Percentiles rank a stretch among this genome's conserved stretches.
Evolutionary conservation across 2,888 invertebrate species (phyloP).

Genomic region (Euzetes globulus): DNA sequence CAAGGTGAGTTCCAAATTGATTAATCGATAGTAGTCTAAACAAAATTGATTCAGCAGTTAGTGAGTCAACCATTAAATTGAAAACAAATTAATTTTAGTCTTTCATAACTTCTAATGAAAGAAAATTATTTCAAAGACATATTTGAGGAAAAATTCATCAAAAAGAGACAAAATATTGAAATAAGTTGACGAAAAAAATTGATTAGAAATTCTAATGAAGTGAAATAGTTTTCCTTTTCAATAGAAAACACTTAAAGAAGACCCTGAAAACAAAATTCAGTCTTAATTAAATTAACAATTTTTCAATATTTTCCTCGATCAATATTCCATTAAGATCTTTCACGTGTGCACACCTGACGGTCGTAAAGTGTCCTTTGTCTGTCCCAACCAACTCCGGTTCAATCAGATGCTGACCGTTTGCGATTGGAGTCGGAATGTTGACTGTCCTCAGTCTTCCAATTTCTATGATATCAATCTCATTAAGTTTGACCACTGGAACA

Average conservation of each 20-base stretch:
- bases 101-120: no score
- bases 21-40: not conserved
- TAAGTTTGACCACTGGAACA: conserved; percentile 10
- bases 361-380: not conserved
- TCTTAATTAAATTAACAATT: not conserved
- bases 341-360: conserved; percentile 20
- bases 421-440: conserved; percentile 15
- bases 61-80: not conserved
- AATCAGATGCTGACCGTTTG: conserved; percentile 19
- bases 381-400: conserved; percentile 1
- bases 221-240: not conserved
- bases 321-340: not conserved
- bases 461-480: not conserved
- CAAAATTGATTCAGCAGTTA: not conserved
- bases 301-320: not conserved
- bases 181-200: no score
- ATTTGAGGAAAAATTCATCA: no score
- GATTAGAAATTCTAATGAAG: not conserved
- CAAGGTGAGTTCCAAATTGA: conserved; percentile 1
- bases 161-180: no score
- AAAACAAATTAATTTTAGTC: no score
- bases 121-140: no score
- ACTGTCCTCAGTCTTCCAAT: not conserved
- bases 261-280: not conserved
- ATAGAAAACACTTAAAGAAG: not conserved